Evolutionary conservation across 2,888 invertebrate species (phyloP).

Genomic region (Axea sp.): DNA sequence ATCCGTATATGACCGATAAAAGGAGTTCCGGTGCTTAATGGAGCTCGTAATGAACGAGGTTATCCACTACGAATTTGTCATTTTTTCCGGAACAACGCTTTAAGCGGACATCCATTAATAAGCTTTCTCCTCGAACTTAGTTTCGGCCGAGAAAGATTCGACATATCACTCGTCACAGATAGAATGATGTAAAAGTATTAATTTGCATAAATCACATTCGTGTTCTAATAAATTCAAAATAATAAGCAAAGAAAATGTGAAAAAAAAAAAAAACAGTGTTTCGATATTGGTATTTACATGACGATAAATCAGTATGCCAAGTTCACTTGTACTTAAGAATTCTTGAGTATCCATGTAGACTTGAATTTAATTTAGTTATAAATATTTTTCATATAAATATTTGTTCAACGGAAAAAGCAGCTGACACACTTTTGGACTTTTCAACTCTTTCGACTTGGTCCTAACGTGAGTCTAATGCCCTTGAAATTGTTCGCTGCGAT

Average conservation of each 20-base stretch:
- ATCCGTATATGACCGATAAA: conserved; percentile 3
- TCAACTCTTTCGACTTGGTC: too few species aligned
- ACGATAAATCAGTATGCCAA: conserved; percentile 19
- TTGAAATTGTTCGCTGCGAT: background rate
- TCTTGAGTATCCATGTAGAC: background rate
- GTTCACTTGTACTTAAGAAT: conserved; percentile 18
- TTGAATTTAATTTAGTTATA: conserved; percentile 26
- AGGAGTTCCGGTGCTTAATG: conserved; percentile 23
- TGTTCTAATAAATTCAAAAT: conserved; percentile 16
- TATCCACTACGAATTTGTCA: conserved; percentile 48
- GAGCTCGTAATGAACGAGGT: conserved; percentile 33
- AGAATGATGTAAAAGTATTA: conserved; percentile 14
- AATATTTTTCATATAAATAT: conserved; percentile 14
- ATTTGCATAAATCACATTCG: conserved; percentile 29
- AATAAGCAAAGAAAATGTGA: background rate
- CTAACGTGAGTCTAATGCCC: background rate
- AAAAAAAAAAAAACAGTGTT: conserved; percentile 20
- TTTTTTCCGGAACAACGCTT: conserved; percentile 42
- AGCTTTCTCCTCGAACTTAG: conserved; percentile 53
- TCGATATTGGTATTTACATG: conserved; percentile 27
- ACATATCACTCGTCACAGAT: conserved; percentile 51
- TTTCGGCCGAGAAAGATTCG: conserved; percentile 12
- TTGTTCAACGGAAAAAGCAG: conserved; percentile 2
- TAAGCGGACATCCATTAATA: conserved; percentile 47
- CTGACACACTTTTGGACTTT: conserved; percentile 8